Evolutionary conservation across 2,888 invertebrate genomes (phyloP).

Genomic region (Pachymerium ferrugineum): DNA sequence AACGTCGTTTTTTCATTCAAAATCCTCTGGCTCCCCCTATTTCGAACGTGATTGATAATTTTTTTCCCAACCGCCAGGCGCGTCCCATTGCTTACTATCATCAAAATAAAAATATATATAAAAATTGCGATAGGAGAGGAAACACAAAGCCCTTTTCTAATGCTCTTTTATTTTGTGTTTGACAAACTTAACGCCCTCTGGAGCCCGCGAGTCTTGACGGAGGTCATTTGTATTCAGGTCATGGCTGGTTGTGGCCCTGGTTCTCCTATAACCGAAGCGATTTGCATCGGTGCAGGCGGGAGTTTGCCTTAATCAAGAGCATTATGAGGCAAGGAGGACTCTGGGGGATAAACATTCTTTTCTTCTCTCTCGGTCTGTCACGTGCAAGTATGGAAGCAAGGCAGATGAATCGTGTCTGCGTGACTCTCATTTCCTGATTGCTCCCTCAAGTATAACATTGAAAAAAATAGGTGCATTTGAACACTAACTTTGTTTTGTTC

Average conservation of each 20-base stretch:
- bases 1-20: neutral
- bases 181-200: conserved; percentile 18
- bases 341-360: conserved; percentile 18
- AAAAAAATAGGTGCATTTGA: neutral
- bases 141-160: neutral
- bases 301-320: conserved; percentile 21
- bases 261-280: conserved; percentile 11
- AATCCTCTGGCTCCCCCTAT: neutral
- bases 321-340: conserved; percentile 21
- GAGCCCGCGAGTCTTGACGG: conserved; percentile 15
- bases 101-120: too few relatives aligned
- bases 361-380: conserved; percentile 5
- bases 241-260: conserved; percentile 9
- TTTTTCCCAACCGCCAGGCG: neutral
- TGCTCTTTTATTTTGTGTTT: neutral
- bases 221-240: conserved; percentile 15
- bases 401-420: conserved; percentile 14
- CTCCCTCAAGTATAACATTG: neutral
- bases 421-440: conserved; percentile 21
- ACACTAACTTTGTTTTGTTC: neutral
- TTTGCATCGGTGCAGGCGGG: conserved; percentile 21
- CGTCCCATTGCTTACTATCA: too few relatives aligned
- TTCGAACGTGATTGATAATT: neutral
- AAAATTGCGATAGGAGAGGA: too few relatives aligned
- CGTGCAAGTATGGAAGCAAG: conserved; percentile 21